These are phyloP conservation scores for Calameuta idolon DNA, from an alignment of 2,888 invertebrate species.

Conservation along the genomic window DNA sequence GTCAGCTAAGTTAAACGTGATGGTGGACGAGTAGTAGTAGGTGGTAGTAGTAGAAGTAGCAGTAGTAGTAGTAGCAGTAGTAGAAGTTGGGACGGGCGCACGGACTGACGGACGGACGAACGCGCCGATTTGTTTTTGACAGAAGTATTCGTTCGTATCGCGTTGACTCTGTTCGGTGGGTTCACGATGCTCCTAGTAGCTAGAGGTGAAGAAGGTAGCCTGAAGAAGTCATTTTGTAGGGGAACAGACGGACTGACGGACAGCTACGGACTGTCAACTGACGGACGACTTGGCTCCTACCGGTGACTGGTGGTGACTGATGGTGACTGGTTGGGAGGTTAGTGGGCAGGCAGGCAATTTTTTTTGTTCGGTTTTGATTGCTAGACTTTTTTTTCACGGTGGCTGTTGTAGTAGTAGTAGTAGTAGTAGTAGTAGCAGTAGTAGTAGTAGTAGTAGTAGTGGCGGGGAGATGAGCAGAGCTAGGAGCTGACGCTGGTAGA, in stretches of 20 bases:
- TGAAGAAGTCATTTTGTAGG: constrained; percentile 57
- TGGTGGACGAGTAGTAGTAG: constrained; percentile 50
- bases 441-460: constrained; percentile 58
- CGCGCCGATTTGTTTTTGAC: constrained; percentile 55
- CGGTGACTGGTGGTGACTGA: constrained; percentile 63
- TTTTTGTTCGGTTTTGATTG: constrained; percentile 58
- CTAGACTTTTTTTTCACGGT: constrained; percentile 62
- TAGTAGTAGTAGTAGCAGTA: constrained; percentile 49
- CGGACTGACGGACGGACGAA: constrained; percentile 59
- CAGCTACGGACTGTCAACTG: constrained; percentile 37
- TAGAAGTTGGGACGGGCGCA: constrained; percentile 57
- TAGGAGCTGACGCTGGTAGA: constrained; percentile 66
- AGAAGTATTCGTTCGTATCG: constrained; percentile 57
- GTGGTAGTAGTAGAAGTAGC: constrained; percentile 46
- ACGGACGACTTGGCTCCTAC: constrained; percentile 43
- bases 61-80: constrained; percentile 32
- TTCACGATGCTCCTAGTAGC: constrained; percentile 60
- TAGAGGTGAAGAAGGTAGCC: constrained; percentile 59
- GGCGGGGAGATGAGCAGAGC: constrained; percentile 66
- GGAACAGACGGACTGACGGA: constrained; percentile 52
- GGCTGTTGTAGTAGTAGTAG: constrained; percentile 56
- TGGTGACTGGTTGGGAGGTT: constrained; percentile 67
- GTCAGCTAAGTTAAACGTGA: constrained; percentile 58
- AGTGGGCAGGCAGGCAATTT: constrained; percentile 65
- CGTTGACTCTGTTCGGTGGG: constrained; percentile 54